A percentile compares a stretch with the other conserved stretches of the same genome.
These are phyloP conservation scores for Megaptera novaeangliae DNA, from an alignment of 2,113 vertebrate genomes.

Conservation along the genomic window DNA sequence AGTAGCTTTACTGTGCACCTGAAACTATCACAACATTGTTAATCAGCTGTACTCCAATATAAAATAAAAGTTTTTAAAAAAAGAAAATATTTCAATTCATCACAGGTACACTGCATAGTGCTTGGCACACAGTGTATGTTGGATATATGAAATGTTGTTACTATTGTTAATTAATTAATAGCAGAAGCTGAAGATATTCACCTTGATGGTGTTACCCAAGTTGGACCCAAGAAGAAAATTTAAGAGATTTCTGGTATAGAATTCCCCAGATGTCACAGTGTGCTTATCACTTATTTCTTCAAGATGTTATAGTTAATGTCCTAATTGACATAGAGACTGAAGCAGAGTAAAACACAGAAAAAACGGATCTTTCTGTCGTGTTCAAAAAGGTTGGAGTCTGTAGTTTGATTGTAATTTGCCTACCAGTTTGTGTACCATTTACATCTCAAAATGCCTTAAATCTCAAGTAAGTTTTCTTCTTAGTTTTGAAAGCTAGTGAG, in stretches of 20 bases:
- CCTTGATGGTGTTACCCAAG: not conserved
- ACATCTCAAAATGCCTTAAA: not conserved
- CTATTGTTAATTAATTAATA: not conserved
- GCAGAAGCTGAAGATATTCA: not conserved
- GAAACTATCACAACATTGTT: not conserved
- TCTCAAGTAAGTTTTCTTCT: not conserved
- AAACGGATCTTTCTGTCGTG: not conserved
- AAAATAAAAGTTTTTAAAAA: not conserved
- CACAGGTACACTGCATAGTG: not conserved
- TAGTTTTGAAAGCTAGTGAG: constrained; percentile 6
- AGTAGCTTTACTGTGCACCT: not conserved
- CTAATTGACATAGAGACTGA: not conserved
- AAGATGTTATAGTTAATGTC: not conserved
- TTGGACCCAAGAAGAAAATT: not conserved
- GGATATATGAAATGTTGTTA: not conserved
- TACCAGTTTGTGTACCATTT: not conserved
- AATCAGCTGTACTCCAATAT: not conserved
- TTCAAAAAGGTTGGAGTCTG: not conserved
- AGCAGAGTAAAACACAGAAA: not conserved
- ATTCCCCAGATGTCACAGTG: not conserved
- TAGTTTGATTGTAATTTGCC: not conserved
- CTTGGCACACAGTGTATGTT: not conserved
- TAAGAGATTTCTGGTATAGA: not conserved
- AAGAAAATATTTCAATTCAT: not conserved
- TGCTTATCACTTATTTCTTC: not conserved